Evolutionary conservation across 1,140 invertebrate species (phyloP).

Genomic region (Brachionus koreanus): DNA sequence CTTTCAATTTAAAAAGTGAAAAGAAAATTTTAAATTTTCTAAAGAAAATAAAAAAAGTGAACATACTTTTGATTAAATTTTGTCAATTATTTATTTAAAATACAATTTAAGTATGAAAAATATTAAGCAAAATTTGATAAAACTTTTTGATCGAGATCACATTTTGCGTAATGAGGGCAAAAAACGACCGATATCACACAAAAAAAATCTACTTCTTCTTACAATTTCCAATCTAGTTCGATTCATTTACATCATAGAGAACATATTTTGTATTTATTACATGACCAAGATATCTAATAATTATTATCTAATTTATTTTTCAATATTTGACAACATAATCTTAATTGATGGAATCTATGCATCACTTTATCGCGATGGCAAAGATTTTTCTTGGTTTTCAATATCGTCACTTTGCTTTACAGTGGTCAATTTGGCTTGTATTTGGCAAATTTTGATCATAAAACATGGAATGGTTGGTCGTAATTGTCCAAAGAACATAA

Average conservation of each 20-base stretch:
- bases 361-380: background rate
- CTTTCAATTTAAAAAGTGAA: too few relatives aligned
- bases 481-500: background rate
- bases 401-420: conserved; percentile 7
- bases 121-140: background rate
- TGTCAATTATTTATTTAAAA: too few relatives aligned
- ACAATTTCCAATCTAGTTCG: background rate
- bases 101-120: background rate
- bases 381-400: conserved; percentile 21
- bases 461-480: background rate
- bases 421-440: background rate
- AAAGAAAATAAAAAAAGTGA: too few relatives aligned
- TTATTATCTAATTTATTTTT: background rate
- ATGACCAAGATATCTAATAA: background rate
- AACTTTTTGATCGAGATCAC: background rate
- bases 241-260: background rate
- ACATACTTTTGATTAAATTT: too few relatives aligned
- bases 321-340: background rate
- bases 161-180: background rate
- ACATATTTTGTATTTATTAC: background rate
- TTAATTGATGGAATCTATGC: background rate
- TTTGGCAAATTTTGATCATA: background rate
- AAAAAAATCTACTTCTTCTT: background rate
- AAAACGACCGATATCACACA: background rate
- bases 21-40: too few relatives aligned